These are phyloP conservation scores for Pangasius djambal DNA, from an alignment of 2,797 vertebrate genomes.

Conservation along the genomic window DNA sequence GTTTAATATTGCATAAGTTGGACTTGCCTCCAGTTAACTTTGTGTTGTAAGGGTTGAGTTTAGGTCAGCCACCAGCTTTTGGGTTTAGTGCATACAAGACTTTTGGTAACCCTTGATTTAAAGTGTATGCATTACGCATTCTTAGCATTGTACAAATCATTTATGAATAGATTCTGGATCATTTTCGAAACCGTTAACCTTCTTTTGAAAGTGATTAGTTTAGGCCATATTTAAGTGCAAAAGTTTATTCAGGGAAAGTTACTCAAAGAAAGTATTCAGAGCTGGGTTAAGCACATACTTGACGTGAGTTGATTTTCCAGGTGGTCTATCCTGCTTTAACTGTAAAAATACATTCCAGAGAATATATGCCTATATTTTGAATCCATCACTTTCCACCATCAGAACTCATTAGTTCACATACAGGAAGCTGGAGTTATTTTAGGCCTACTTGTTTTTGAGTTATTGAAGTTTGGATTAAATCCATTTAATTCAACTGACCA, in stretches of 20 bases:
- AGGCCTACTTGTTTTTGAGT: background rate
- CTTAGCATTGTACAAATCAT: background rate
- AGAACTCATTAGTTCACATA: background rate
- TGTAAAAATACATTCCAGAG: background rate
- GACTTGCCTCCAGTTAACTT: background rate
- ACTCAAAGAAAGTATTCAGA: background rate
- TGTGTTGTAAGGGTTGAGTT: slow-evolving; percentile 31
- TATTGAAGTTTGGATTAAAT: background rate
- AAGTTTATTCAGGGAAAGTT: background rate
- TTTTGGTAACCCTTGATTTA: background rate
- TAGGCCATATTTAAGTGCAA: background rate
- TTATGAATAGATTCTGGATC: too few relatives aligned
- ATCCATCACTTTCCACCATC: background rate
- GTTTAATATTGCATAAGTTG: background rate
- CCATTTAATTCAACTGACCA: background rate
- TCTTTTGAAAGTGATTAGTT: background rate
- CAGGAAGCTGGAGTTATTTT: background rate
- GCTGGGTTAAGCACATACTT: background rate
- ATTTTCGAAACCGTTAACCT: background rate
- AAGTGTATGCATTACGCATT: background rate
- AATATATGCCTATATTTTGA: background rate
- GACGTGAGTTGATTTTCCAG: background rate
- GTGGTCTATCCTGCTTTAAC: background rate
- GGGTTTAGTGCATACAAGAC: background rate
- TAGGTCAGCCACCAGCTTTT: slow-evolving; percentile 29